These are phyloP conservation scores for Sthenelais limicola DNA, from an alignment of 2,888 invertebrate species.

Conservation along the genomic window DNA sequence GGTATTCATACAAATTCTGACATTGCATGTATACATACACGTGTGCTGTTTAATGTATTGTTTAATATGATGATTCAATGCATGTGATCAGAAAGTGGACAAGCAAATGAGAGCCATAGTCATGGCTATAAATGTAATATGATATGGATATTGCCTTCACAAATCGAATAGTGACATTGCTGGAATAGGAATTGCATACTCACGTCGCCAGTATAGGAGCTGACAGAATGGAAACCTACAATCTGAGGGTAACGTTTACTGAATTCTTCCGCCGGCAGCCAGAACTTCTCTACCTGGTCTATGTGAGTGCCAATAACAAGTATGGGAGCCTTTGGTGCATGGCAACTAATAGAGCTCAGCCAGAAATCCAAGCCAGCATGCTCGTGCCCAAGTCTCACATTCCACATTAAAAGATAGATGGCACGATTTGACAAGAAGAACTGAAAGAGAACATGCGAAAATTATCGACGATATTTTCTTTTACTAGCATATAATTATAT, in stretches of 20 bases:
- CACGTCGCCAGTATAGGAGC: constrained; percentile 66
- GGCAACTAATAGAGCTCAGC: constrained; percentile 70
- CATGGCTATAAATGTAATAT: constrained; percentile 1
- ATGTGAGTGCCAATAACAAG: constrained; percentile 70
- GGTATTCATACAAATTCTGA: too few relatives aligned
- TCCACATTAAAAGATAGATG: constrained; percentile 71
- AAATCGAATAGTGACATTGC: not conserved
- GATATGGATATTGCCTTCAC: constrained; percentile 10
- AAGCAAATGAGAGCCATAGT: too few relatives aligned
- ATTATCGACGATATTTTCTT: too few relatives aligned
- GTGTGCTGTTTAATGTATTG: not conserved
- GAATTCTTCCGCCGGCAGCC: constrained; percentile 63
- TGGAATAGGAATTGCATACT: constrained; percentile 38
- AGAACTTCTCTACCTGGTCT: constrained; percentile 67
- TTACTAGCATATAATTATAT: too few relatives aligned
- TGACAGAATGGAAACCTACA: constrained; percentile 67
- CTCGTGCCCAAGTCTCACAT: constrained; percentile 70
- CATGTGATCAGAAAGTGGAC: too few relatives aligned
- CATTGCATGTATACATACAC: not conserved
- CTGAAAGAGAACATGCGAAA: constrained; percentile 55
- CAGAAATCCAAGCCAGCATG: constrained; percentile 72
- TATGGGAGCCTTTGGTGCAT: constrained; percentile 71
- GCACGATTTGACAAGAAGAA: constrained; percentile 71
- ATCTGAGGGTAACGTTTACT: constrained; percentile 69
- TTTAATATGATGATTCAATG: too few relatives aligned